Evolutionary conservation across 2,797 vertebrate genomes (phyloP).

Genomic region (Chelidonichthys spinosus): DNA sequence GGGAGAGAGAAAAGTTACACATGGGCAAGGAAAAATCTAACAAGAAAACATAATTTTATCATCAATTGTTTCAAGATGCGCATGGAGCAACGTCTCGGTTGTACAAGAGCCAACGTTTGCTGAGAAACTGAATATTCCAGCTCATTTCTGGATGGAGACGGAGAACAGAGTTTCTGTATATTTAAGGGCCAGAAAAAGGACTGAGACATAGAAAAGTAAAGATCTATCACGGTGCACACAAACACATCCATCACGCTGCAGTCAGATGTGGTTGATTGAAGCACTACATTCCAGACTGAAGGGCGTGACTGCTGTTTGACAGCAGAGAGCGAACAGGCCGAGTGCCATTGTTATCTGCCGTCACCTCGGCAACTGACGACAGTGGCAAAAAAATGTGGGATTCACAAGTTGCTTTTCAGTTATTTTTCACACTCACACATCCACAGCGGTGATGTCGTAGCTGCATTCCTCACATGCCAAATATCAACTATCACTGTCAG

Average conservation of each 20-base stretch:
- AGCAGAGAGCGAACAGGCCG: background rate
- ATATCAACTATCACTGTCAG: background rate
- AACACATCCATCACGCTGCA: background rate
- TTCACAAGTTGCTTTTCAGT: constrained; percentile 1
- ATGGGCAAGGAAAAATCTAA: background rate
- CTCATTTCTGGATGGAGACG: background rate
- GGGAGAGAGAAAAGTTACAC: constrained; percentile 33
- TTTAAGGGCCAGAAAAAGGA: background rate
- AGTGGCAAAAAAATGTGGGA: background rate
- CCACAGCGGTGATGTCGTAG: background rate
- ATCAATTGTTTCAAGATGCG: constrained; percentile 32
- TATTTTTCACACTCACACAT: background rate
- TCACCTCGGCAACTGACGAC: constrained; percentile 27
- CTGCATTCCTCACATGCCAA: constrained; percentile 1
- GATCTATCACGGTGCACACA: background rate
- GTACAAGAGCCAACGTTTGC: constrained; percentile 14
- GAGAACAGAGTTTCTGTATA: background rate
- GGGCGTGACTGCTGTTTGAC: constrained; percentile 43
- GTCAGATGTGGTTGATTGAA: constrained; percentile 20
- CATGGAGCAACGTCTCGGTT: background rate
- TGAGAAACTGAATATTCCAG: constrained; percentile 24
- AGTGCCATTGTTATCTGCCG: constrained; percentile 24
- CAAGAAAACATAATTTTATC: background rate
- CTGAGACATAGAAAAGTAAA: background rate
- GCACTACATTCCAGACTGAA: constrained; percentile 38